Base-by-base conservation (phyloP, 2,888 invertebrate genomes). In the Cepaea hortensis region DNA sequence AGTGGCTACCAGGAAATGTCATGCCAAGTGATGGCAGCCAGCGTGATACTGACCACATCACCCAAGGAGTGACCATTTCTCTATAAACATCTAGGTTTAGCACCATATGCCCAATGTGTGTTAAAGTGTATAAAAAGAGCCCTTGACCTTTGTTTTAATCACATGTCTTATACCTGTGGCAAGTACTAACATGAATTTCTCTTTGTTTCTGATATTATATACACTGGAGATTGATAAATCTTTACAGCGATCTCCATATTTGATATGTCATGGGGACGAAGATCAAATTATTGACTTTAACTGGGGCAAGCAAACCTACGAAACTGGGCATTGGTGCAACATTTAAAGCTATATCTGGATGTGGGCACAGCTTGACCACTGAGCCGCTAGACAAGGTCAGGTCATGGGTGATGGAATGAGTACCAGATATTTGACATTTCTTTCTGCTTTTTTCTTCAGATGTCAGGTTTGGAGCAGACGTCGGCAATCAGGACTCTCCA, bases 181-280 rank as follows among this genome's bases (percentile, higher is more conserved):
- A 77, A 55, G n/a, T 35, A 62, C 35, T 62, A 15, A 61, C 48
- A 4, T n/a, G n/a, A 61, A n/a, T n/a, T n/a, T n/a, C n/a, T n/a
- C n/a, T 79, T 79, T 62, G 35, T 23, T 79, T 79, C 15, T 68
- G 3, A 61, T 23, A 77, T 20, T 7, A 65, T 20, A 85, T 48
- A n/a, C 61, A 11, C 62, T 77, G 70, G 79, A 83, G 72, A 48
- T 62, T n/a, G 86, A 81, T 35, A 62, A 85, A 55, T 23, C 79
- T 81, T 11, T 50, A 87, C 85, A 15, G n/a, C 75, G 91, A 48
- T 96, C 96, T 55, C 96, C 96, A 3, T 94, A 97, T 55, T 95
- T 96, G n/a, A 96, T 96, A 95, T 95, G 96, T 88, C 97, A 97
- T 92, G 97, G 97, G 0, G 95, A 95, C 84, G 91, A 92, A 20